Conservation (phyloP, 2,113 vertebrate genomes). For the Chaetura pelagica region DNA sequence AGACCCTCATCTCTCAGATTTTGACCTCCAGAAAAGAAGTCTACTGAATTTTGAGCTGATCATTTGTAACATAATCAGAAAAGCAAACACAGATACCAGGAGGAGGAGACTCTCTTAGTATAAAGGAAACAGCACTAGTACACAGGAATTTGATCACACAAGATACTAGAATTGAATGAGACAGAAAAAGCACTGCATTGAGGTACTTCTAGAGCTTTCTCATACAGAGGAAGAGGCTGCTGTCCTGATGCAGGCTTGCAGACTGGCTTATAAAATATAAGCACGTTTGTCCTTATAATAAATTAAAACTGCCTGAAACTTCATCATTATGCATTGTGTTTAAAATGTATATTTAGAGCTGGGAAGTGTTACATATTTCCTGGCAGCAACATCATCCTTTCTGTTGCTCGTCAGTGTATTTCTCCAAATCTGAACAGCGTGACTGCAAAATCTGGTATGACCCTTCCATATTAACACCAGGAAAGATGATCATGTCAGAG, state of each 20-base stretch:
- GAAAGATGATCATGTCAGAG: neutral
- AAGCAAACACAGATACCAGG: neutral
- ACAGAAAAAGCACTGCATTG: neutral
- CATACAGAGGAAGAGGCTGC: neutral
- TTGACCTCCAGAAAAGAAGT: neutral
- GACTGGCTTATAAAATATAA: neutral
- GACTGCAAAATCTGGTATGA: neutral
- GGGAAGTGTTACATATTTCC: neutral
- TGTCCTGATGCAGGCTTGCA: rapidly evolving
- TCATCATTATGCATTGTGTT: neutral
- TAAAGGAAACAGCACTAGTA: neutral
- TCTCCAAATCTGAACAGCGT: neutral
- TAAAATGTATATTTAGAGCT: neutral
- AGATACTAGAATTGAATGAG: neutral
- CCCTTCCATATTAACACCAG: neutral
- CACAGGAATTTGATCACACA: neutral
- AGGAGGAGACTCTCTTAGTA: neutral
- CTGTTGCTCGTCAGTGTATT: neutral
- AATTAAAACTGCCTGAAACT: neutral
- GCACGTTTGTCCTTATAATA: neutral
- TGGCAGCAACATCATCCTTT: neutral
- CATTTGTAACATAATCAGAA: neutral
- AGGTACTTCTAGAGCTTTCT: neutral
- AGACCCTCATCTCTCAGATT: neutral
- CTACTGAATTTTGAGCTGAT: neutral